phyloP scores from a whole-genome alignment of 1,140 invertebrate genomes.

The Penaeus chinensis region DNA sequence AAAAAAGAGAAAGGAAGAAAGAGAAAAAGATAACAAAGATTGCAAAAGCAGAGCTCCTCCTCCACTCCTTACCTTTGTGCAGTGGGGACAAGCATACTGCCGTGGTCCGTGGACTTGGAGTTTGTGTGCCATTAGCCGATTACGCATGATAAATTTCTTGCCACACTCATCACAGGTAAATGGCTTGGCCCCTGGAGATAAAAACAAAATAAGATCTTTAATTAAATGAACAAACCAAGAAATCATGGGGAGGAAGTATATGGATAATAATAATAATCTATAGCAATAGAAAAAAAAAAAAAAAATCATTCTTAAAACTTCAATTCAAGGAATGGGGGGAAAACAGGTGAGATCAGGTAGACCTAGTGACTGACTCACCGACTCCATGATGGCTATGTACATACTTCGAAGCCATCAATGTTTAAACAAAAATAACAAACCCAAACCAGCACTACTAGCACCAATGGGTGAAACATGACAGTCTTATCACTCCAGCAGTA shows the following conservation, averaged over 20 bases:
- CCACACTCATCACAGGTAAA: slow-evolving; percentile 49
- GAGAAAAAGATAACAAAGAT: no score
- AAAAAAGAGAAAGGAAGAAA: no score
- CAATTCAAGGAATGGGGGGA: no score
- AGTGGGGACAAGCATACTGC: slow-evolving; percentile 37
- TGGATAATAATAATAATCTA: not conserved
- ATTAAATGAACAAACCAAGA: not conserved
- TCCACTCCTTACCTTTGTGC: slow-evolving; percentile 29
- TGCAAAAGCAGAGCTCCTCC: no score
- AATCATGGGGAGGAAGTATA: no score
- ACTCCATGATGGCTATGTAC: no score
- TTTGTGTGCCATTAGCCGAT: slow-evolving; percentile 40
- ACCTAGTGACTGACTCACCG: no score
- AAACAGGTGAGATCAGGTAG: no score
- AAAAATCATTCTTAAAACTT: no score
- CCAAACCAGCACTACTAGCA: not conserved
- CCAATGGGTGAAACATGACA: not conserved
- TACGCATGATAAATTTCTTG: slow-evolving; percentile 46
- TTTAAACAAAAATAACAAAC: no score
- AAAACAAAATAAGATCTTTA: not conserved
- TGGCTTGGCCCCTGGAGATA: slow-evolving; percentile 34
- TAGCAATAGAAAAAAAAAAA: no score
- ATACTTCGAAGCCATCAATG: no score
- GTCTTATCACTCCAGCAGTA: not conserved
- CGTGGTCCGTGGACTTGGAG: slow-evolving; percentile 43